Evolutionary conservation across 2,113 vertebrate species (phyloP), one percentile per base, ranked within the genome.

Genomic region (Clarias batrachus): DNA sequence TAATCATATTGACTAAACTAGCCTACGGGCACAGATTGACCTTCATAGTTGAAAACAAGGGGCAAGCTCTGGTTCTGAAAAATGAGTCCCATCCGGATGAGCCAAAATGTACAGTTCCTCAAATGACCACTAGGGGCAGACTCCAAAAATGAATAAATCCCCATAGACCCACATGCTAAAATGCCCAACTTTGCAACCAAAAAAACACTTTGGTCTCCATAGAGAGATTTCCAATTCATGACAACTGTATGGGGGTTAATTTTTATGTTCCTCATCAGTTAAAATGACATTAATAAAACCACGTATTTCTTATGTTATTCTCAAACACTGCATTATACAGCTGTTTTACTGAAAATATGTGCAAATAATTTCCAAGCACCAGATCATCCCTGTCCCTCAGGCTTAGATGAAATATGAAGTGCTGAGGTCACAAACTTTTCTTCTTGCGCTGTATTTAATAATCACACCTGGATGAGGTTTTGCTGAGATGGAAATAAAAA

Each of bases 401-500:
- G 13, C 10, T 74, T 41, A 25, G 21, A 77, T 17, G 48, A 19
- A 19, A 71, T 3, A 12, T 71, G 23, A n/a, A 77, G 41, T 76
- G 37, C 21, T 52, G 37, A 52, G 37, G 41, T 41, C 66, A 54
- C 11, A 13, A 76, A 54, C 73, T n/a, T 16, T n/a, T 54, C 41
- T 76, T 76, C 12, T 52, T n/a, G 23, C 48, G n/a, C 21, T 74
- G 71, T 13, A 5, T 48, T 70, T 70, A 70, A 33, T 70, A 70
- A 16, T 71, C 17, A 37, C 48, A 76, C 73, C 48, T 76, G 52
- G 74, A 56, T 27, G 2, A 17, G 48, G 48, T 56, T 56, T 27
- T 56, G 74, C 74, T 77, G 74, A 77, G 74, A 54, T 3, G 48
- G 25, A 56, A 77, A 77, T n/a, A n/a, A 77, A 56, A 77, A 77